Evolutionary conservation across 2,888 invertebrate genomes (phyloP), one percentile per base, ranked within the genome.

Genomic region (Oligia latruncula): DNA sequence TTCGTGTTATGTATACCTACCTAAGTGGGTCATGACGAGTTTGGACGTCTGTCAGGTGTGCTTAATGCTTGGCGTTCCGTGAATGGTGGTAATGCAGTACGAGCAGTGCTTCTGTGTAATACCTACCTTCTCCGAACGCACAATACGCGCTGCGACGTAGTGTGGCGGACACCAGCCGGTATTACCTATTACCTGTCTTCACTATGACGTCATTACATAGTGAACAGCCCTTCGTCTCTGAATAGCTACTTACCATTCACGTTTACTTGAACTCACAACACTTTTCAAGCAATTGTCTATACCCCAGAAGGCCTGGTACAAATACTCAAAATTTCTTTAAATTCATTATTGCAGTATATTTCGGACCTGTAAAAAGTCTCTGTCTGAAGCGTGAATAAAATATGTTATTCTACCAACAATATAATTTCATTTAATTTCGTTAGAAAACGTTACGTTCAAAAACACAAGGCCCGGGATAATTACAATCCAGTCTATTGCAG

Each of bases 401-500:
- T 29, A 65, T 40, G 11, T 67, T 74, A 46, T 40, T 67, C 55
- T 62, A 64, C n/a, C 29, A 55, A 60, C 17, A 40, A 58, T 35
- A 29, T 23, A 66, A 23, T 66, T 52, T 58, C 20, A 43, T 70
- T 68, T 58, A n/a, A 43, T 70, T 68, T 64, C 17, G n/a, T 46
- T 74, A 62, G 43, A 71, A 65, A 73, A 40, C 58, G 13, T n/a
- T 23, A 35, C 40, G n/a, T 64, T 73, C 65, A 49, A 17, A 58
- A 62, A 71, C 70, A 66, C 64, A 43, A 72, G 23, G 29, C 46
- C 52, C 15, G 23, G 1, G 60, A 52, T 77, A 82, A 83, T 82
- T 73, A 82, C 55, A 62, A 70, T 46, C 49, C 68, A 66, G 65
- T 82, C 65, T 17, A 66, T 49, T 76, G 76, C 83, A 81, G 77